Conservation (phyloP, 2,797 vertebrate genomes). For the Melanotaenia nigrans region DNA sequence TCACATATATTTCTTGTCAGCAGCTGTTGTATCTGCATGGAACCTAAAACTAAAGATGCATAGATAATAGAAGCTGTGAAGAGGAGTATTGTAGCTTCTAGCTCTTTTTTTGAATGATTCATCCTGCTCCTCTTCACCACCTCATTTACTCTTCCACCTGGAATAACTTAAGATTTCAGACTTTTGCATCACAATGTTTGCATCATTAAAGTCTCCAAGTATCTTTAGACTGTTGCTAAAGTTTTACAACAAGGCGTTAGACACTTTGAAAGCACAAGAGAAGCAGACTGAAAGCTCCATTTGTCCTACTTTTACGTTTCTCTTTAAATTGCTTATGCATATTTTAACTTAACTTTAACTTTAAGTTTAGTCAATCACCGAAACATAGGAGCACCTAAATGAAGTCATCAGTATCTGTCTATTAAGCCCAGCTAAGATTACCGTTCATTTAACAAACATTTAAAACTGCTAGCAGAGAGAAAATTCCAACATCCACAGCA, state of each 20-base stretch:
- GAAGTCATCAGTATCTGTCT: neutral
- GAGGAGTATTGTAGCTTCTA: slow-evolving; percentile 4
- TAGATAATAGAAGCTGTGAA: neutral
- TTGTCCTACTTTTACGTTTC: neutral
- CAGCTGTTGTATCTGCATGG: neutral
- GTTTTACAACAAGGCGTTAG: neutral
- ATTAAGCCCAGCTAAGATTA: neutral
- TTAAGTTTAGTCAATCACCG: neutral
- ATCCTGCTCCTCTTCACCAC: slow-evolving; percentile 3
- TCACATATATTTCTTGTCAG: slow-evolving; percentile 11
- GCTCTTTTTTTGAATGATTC: slow-evolving; percentile 23
- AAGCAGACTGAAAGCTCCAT: neutral
- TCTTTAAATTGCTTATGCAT: neutral
- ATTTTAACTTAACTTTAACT: neutral
- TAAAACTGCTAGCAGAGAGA: slow-evolving; percentile 36
- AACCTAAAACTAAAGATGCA: slow-evolving; percentile 3
- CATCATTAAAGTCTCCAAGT: slow-evolving; percentile 7
- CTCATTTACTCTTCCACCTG: slow-evolving; percentile 14
- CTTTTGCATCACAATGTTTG: slow-evolving; percentile 10
- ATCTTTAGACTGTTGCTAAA: neutral
- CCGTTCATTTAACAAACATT: slow-evolving; percentile 7
- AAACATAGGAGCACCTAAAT: slow-evolving; percentile 3
- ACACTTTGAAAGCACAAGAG: neutral
- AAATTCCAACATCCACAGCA: neutral
- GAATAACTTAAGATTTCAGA: neutral